Evolutionary conservation across 2,113 vertebrate genomes (phyloP).

Genomic region (Lutjanus erythropterus): DNA sequence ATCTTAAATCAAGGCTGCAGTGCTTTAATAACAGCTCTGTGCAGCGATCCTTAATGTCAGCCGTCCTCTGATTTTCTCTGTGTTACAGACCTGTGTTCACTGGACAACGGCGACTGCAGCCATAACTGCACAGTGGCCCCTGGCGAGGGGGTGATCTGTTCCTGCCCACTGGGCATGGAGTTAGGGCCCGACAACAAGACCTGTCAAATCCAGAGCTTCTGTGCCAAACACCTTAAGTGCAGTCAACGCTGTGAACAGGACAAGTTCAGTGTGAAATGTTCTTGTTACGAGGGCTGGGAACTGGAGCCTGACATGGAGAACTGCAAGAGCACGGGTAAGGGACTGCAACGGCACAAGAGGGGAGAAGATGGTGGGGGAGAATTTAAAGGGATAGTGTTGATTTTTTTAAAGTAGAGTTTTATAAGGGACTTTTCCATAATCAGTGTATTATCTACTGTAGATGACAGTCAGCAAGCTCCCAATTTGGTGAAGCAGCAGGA

Average conservation of each 20-base stretch:
- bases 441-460: too few relatives aligned
- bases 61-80: neutral
- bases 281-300: conserved; percentile 96
- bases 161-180: conserved; percentile 97
- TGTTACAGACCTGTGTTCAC: conserved; percentile 85
- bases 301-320: conserved; percentile 94
- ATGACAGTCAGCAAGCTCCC: too few relatives aligned
- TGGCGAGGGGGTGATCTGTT: conserved; percentile 93
- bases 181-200: conserved; percentile 92
- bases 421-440: too few relatives aligned
- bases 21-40: conserved; percentile 7
- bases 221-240: conserved; percentile 97
- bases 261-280: conserved; percentile 96
- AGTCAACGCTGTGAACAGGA: conserved; percentile 97
- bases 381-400: too few relatives aligned
- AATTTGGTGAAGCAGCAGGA: too few relatives aligned
- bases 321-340: conserved; percentile 93
- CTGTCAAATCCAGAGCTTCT: conserved; percentile 98
- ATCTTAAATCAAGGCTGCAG: conserved; percentile 9
- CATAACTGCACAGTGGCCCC: conserved; percentile 97
- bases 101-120: conserved; percentile 94
- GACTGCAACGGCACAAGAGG: too few relatives aligned
- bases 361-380: neutral
- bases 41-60: neutral
- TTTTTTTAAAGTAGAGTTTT: too few relatives aligned